These are phyloP conservation scores for Pithys albifrons DNA, from an alignment of 2,113 vertebrate species.

Conservation along the genomic window DNA sequence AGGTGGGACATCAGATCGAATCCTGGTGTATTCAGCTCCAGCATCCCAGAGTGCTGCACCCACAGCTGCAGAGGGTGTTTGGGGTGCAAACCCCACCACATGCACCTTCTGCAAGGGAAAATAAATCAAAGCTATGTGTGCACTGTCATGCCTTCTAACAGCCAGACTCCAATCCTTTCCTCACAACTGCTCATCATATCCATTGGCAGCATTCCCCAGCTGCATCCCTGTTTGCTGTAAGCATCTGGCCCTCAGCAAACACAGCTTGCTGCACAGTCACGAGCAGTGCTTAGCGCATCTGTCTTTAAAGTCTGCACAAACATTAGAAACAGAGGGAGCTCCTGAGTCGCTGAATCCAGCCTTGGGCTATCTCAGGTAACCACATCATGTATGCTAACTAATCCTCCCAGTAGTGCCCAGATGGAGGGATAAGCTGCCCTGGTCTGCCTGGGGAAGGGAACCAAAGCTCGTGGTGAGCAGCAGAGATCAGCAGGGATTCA, in stretches of 20 bases:
- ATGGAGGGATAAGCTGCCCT: neutral
- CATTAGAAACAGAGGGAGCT: constrained; percentile 20
- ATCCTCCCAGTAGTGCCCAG: neutral
- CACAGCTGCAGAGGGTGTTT: neutral
- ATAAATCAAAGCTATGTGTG: fast-evolving
- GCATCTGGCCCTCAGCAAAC: neutral
- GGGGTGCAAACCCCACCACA: neutral
- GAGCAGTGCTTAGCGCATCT: neutral
- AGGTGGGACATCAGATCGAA: neutral
- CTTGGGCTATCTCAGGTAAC: constrained; percentile 21
- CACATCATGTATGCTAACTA: neutral
- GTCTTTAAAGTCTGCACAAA: neutral
- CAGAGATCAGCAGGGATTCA: neutral
- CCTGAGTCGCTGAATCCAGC: neutral
- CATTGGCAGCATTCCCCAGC: neutral
- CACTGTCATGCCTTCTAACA: neutral
- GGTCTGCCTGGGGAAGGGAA: neutral
- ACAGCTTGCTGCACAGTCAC: neutral
- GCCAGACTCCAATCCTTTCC: neutral
- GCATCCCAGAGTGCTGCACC: neutral
- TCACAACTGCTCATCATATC: neutral
- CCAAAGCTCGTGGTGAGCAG: neutral
- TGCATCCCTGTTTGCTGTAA: neutral
- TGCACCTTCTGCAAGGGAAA: neutral
- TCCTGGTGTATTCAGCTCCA: neutral